These are phyloP conservation scores for Trissolcus japonicus DNA, from an alignment of 2,888 invertebrate genomes.

Conservation along the genomic window DNA sequence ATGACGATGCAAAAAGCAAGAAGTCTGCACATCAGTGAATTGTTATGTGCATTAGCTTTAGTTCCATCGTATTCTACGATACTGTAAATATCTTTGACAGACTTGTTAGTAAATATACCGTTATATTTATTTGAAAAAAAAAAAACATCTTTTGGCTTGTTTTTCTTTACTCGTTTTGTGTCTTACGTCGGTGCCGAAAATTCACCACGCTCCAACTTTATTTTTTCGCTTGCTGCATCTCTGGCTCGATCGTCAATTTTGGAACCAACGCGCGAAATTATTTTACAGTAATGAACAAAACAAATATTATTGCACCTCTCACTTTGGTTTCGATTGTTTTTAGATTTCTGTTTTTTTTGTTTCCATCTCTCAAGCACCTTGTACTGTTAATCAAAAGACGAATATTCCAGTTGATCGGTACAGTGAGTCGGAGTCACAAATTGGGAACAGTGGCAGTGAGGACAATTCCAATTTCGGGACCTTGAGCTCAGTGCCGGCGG, in stretches of 20 bases:
- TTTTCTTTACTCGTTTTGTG: slow-evolving; percentile 18
- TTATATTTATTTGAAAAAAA: slow-evolving; percentile 35
- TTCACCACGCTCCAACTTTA: slow-evolving; percentile 6
- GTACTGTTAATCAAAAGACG: slow-evolving; percentile 63
- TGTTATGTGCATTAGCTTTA: slow-evolving; percentile 14
- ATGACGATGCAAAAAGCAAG: slow-evolving; percentile 3
- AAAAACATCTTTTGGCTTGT: slow-evolving; percentile 3
- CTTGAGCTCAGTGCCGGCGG: slow-evolving; percentile 68
- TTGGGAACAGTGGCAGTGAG: slow-evolving; percentile 78
- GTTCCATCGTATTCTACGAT: slow-evolving; percentile 3
- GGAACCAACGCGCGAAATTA: no score
- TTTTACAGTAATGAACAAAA: no score
- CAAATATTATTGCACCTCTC: no score
- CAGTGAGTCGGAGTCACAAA: slow-evolving; percentile 92
- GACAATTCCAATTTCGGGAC: slow-evolving; percentile 76
- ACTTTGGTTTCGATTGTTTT: not conserved
- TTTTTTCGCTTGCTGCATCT: slow-evolving; percentile 44
- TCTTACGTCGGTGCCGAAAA: slow-evolving; percentile 10
- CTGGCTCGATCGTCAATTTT: slow-evolving; percentile 4
- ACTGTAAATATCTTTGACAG: slow-evolving; percentile 23
- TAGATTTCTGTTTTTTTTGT: not conserved
- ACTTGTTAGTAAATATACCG: slow-evolving; percentile 28
- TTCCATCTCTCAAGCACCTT: slow-evolving; percentile 32
- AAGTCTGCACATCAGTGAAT: slow-evolving; percentile 1
- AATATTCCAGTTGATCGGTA: slow-evolving; percentile 84